Conservation (phyloP, 2,888 invertebrate genomes). For the Allolobophora icterica region DNA sequence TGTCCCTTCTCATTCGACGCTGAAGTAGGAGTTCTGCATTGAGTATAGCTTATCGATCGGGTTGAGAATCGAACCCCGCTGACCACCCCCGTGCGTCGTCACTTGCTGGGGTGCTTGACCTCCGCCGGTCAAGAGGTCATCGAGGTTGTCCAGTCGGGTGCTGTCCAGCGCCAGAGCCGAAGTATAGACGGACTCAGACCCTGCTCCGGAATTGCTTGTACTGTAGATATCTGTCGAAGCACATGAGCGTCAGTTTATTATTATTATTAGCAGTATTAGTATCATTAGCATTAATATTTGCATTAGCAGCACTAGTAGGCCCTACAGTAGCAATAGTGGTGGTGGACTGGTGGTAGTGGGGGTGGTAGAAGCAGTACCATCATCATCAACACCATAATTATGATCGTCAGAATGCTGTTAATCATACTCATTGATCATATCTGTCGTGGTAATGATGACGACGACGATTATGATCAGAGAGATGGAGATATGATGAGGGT, state of each 20-base stretch:
- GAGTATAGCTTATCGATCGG: constrained; percentile 97
- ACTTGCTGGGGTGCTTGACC: background rate
- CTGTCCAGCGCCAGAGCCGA: constrained; percentile 12
- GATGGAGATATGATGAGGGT: no score
- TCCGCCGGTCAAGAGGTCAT: background rate
- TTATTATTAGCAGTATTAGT: background rate
- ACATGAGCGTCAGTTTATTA: background rate
- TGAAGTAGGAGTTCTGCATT: constrained; percentile 97
- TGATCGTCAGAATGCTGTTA: no score
- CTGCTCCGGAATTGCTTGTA: constrained; percentile 19
- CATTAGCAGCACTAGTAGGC: background rate
- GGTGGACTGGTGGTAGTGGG: background rate
- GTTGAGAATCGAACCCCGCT: constrained; percentile 67
- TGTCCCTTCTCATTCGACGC: constrained; percentile 34
- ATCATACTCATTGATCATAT: no score
- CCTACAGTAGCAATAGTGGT: background rate
- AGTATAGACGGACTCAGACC: constrained; percentile 5
- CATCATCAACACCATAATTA: background rate
- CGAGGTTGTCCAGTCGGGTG: background rate
- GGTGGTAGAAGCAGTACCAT: background rate
- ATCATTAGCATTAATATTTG: background rate
- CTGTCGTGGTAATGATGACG: no score
- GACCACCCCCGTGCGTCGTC: background rate
- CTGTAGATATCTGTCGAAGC: background rate
- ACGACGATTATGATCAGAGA: no score